These are phyloP conservation scores for Sussaba pulchella DNA, from an alignment of 2,888 invertebrate species.

Conservation along the genomic window DNA sequence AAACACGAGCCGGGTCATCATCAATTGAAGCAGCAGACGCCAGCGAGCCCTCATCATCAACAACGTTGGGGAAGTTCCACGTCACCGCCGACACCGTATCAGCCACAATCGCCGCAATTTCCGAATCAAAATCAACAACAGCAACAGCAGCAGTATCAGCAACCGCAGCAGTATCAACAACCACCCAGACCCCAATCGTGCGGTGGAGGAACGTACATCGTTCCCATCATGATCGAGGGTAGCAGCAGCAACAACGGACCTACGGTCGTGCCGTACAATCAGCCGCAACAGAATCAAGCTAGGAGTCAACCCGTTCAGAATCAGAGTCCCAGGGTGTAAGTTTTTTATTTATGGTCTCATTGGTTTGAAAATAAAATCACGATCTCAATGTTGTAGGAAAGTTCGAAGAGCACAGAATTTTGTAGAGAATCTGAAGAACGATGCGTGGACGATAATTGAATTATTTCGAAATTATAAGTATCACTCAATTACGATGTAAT, in stretches of 20 bases:
- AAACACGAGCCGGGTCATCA: conserved; percentile 79
- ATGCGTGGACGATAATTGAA: too few species aligned
- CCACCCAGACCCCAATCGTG: conserved; percentile 65
- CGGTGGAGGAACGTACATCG: conserved; percentile 85
- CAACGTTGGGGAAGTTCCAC: conserved; percentile 80
- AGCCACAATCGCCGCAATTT: conserved; percentile 56
- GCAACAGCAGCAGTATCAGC: conserved; percentile 50
- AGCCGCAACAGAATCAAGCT: conserved; percentile 43
- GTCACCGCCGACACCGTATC: conserved; percentile 68
- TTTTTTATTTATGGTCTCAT: neutral
- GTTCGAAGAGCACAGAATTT: too few species aligned
- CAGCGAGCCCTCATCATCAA: conserved; percentile 78
- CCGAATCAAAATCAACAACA: conserved; percentile 67
- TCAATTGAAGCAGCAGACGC: conserved; percentile 73
- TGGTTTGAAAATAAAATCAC: neutral
- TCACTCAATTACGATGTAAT: too few species aligned
- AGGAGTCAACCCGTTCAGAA: conserved; percentile 81
- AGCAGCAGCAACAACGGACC: conserved; percentile 66
- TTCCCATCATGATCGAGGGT: conserved; percentile 89
- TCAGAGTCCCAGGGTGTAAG: conserved; percentile 74
- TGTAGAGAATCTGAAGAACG: too few species aligned
- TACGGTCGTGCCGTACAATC: conserved; percentile 15
- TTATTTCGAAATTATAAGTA: too few species aligned
- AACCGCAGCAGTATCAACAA: conserved; percentile 50
- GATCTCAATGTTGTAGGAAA: too few species aligned